Conservation (phyloP, 2,797 vertebrate species). For the Chloroceryle amazona region DNA sequence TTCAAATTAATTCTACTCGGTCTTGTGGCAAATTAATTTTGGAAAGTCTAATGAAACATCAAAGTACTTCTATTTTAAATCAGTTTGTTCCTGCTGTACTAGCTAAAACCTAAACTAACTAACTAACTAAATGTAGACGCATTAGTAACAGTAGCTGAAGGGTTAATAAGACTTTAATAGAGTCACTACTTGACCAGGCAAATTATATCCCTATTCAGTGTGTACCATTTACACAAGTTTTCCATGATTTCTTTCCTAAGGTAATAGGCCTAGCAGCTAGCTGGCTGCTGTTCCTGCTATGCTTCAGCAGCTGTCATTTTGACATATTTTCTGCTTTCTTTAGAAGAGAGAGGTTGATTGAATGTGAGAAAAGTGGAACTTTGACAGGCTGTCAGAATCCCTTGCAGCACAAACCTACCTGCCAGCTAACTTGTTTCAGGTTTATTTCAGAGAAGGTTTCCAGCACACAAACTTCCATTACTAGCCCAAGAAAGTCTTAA, state of each 20-base stretch:
- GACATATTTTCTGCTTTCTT: constrained; percentile 86
- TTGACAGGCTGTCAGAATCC: constrained; percentile 86
- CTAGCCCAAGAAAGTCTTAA: constrained; percentile 69
- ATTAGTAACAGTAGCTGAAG: constrained; percentile 45
- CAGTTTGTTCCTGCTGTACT: not conserved
- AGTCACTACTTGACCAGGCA: constrained; percentile 74
- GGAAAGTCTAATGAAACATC: not conserved
- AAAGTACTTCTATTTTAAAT: constrained; percentile 4
- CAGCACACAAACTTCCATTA: constrained; percentile 72
- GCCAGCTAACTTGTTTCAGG: constrained; percentile 83
- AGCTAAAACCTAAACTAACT: not conserved
- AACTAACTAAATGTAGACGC: too few species aligned
- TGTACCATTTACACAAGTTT: constrained; percentile 75
- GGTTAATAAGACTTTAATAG: constrained; percentile 69
- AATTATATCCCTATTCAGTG: constrained; percentile 63
- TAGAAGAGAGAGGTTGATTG: constrained; percentile 83
- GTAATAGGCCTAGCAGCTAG: constrained; percentile 79
- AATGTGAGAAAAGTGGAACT: constrained; percentile 86
- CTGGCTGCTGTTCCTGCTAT: constrained; percentile 74
- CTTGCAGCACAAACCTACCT: constrained; percentile 84
- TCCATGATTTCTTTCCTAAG: constrained; percentile 72
- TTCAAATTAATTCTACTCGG: constrained; percentile 51
- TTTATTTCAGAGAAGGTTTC: constrained; percentile 83
- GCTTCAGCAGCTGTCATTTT: constrained; percentile 84
- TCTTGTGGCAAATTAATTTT: constrained; percentile 63